Base-by-base conservation (phyloP, 2,113 vertebrate genomes). In the Python bivittatus region DNA sequence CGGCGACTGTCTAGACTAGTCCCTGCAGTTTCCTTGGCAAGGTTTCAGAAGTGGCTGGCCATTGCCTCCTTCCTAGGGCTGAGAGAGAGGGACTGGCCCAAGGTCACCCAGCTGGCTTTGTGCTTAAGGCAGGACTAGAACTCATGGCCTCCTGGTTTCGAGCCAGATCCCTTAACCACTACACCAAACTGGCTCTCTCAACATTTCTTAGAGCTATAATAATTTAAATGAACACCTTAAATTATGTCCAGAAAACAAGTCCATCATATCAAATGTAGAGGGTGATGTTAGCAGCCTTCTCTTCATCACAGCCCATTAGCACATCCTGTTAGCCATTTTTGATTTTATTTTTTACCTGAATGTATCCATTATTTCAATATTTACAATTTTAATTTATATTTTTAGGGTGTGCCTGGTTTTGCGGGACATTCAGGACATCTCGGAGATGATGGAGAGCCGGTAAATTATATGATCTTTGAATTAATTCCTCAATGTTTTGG, bases 401-500 rank as follows among this genome's bases (percentile, higher is more conserved):
- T 89, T 38, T 38, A 92, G 91, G 91, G 91, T 22, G 11, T 17
- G 53, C 11, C 0, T 42, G 91, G 91, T 52, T 33, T 6, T 20
- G 0, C 4, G 29, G 91, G 91, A 29, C 23, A 22, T 53, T 44
- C 2, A 0, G 91, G 91, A 84, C 9, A 89, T 27, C 27, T 12
- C 29, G 91, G 91, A 89, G 87, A 92, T 10, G 91, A 92, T 29
- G 91, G 91, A 54, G 87, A 89, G 1, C 72, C 44, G 84, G 91
- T 92, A 89, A 89, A 88, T 92, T 61, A 20, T 53, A 60, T 9
- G 33, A 52, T 5, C 11, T 83, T 48, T 52, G 33, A 48, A 61
- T 54, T 61, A 17, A 57, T 88, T 6, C 58, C 27, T 84, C 44
- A 38, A 0, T 29, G 17, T 85, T 17, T 38, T 38, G 22, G n/a